Evolutionary conservation across 2,113 vertebrate genomes (phyloP).

Genomic region (Daubentonia madagascariensis): DNA sequence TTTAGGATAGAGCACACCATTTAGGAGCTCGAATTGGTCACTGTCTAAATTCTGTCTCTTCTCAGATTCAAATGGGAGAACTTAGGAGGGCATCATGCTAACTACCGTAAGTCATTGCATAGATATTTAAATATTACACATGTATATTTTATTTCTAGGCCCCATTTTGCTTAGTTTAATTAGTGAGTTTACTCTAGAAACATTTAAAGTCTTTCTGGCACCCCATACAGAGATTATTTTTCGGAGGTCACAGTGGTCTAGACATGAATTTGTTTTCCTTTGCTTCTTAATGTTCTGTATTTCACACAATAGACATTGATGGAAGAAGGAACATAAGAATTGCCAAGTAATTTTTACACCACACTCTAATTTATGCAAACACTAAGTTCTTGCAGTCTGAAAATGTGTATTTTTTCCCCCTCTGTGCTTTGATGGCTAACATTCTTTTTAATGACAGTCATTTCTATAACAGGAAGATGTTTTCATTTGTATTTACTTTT

Average conservation of each 20-base stretch:
- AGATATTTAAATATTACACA: background rate
- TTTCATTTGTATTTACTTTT: slow-evolving; percentile 88
- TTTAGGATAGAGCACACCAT: background rate
- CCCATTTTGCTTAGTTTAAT: slow-evolving; percentile 66
- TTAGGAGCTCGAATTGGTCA: background rate
- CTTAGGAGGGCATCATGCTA: background rate
- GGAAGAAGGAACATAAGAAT: slow-evolving; percentile 54
- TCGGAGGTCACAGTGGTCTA: slow-evolving; percentile 63
- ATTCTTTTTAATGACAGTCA: slow-evolving; percentile 83
- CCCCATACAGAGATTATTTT: slow-evolving; percentile 45
- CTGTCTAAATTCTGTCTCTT: background rate
- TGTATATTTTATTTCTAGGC: slow-evolving; percentile 31
- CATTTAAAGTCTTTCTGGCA: slow-evolving; percentile 62
- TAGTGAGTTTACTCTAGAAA: slow-evolving; percentile 64
- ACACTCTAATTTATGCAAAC: slow-evolving; percentile 74
- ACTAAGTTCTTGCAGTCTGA: slow-evolving; percentile 72
- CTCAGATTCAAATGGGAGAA: background rate
- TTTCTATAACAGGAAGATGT: slow-evolving; percentile 85
- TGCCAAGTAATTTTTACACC: slow-evolving; percentile 73
- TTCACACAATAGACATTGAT: slow-evolving; percentile 77
- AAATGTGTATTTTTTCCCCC: slow-evolving; percentile 64
- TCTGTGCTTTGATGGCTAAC: slow-evolving; percentile 77
- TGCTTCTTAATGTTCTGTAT: slow-evolving; percentile 53
- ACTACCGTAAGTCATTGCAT: background rate
- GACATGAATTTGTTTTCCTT: slow-evolving; percentile 56